phyloP scores from a whole-genome alignment of 2,797 vertebrate genomes.

The Brachyrhaphis roseni region DNA sequence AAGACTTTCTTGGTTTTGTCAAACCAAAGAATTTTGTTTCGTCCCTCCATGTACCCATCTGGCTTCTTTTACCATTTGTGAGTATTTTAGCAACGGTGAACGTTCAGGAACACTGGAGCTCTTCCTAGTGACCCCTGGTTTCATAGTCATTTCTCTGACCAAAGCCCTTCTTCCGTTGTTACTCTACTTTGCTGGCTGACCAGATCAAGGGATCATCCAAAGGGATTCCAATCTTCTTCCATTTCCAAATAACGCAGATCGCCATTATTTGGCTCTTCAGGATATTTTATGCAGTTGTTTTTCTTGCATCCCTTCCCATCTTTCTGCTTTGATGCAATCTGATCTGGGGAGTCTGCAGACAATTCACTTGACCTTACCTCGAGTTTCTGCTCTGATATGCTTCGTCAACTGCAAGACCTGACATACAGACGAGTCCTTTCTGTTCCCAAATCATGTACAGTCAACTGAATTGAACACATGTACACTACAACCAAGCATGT shows the following conservation, averaged over 20 bases:
- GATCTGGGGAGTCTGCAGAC: neutral
- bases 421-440: neutral
- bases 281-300: no score
- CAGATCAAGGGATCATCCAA: no score
- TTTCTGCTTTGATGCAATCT: no score
- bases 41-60: neutral
- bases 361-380: neutral
- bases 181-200: no score
- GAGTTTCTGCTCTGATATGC: neutral
- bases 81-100: neutral
- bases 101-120: neutral
- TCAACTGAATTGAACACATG: neutral
- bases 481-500: neutral
- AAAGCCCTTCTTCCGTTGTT: no score
- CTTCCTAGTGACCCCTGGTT: neutral
- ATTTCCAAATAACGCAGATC: neutral
- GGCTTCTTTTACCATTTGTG: slow-evolving; percentile 2
- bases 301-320: no score
- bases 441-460: neutral
- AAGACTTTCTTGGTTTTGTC: neutral
- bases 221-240: neutral
- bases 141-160: neutral
- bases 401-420: neutral
- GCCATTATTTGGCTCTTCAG: no score
- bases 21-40: neutral